Evolutionary conservation across 1,140 invertebrate species (phyloP).

Genomic region (Linepithema humile): DNA sequence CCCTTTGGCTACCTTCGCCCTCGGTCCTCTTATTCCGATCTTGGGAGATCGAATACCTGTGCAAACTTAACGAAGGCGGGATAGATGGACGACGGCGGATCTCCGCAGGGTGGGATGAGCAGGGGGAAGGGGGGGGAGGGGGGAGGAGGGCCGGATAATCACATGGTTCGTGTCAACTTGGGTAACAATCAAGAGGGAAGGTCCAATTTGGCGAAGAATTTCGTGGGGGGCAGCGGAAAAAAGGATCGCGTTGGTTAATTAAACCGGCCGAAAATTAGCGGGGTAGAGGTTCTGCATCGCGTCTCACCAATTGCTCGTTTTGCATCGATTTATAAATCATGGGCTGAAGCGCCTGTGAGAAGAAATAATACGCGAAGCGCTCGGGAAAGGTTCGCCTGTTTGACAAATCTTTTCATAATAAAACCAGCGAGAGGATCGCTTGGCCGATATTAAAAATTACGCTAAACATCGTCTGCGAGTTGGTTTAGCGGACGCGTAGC

Average conservation of each 20-base stretch:
- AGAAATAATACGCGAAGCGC: not conserved
- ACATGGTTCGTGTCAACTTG: conserved; percentile 57
- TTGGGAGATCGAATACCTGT: conserved; percentile 45
- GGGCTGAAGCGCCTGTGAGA: not conserved
- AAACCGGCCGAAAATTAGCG: conserved; percentile 31
- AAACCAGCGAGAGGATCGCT: not conserved
- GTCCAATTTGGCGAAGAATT: conserved; percentile 40
- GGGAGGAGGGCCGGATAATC: conserved; percentile 36
- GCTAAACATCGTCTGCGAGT: conserved; percentile 28
- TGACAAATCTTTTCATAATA: not conserved
- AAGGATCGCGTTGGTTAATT: conserved; percentile 49
- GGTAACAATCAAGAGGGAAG: conserved; percentile 46
- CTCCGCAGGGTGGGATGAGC: too few species aligned
- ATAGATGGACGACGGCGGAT: conserved; percentile 15
- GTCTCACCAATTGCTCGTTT: conserved; percentile 26
- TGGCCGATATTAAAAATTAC: conserved; percentile 20
- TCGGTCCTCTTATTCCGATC: conserved; percentile 58
- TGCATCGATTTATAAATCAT: conserved; percentile 10
- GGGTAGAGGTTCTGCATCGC: not conserved
- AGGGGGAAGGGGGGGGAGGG: not conserved
- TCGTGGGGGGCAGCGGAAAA: conserved; percentile 45
- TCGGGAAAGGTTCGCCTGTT: not conserved
- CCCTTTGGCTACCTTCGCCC: conserved; percentile 35
- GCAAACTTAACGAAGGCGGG: conserved; percentile 35
- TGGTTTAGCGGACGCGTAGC: not conserved